These are phyloP conservation scores for Corapipo altera DNA, from an alignment of 2,113 vertebrate genomes.

Conservation along the genomic window DNA sequence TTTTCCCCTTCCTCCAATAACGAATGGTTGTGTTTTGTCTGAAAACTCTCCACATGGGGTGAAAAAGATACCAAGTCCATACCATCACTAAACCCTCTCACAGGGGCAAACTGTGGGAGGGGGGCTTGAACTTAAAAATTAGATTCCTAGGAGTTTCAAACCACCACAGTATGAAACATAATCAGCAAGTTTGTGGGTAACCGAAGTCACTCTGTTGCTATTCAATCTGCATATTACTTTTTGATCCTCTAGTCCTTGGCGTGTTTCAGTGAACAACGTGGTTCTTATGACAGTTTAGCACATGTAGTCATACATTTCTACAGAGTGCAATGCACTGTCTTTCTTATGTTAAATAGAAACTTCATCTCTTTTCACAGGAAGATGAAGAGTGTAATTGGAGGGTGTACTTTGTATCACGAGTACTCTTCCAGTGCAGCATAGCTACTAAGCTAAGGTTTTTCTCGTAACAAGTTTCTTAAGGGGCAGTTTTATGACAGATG, in stretches of 20 bases:
- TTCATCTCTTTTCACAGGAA: neutral
- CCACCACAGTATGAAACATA: neutral
- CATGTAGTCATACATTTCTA: neutral
- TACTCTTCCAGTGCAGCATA: neutral
- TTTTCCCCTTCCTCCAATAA: no score
- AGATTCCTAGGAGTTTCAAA: no score
- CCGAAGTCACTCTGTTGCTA: neutral
- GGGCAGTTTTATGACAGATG: neutral
- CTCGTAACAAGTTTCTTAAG: neutral
- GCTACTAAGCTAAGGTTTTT: neutral
- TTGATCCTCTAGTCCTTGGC: neutral
- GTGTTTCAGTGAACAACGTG: neutral
- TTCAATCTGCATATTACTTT: neutral
- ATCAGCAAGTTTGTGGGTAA: neutral
- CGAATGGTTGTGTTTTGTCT: no score
- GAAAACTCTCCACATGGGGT: no score
- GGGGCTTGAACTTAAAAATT: no score
- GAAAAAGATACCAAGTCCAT: no score
- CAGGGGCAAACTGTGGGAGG: no score
- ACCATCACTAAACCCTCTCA: no score
- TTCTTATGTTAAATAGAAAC: neutral
- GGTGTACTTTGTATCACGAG: neutral
- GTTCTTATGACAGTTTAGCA: neutral
- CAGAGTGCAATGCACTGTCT: neutral
- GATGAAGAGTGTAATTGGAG: neutral